Percentiles rank a stretch among this genome's conserved stretches.
phyloP scores from a whole-genome alignment of 2,888 invertebrate genomes.

The Agonopterix subpropinquella region DNA sequence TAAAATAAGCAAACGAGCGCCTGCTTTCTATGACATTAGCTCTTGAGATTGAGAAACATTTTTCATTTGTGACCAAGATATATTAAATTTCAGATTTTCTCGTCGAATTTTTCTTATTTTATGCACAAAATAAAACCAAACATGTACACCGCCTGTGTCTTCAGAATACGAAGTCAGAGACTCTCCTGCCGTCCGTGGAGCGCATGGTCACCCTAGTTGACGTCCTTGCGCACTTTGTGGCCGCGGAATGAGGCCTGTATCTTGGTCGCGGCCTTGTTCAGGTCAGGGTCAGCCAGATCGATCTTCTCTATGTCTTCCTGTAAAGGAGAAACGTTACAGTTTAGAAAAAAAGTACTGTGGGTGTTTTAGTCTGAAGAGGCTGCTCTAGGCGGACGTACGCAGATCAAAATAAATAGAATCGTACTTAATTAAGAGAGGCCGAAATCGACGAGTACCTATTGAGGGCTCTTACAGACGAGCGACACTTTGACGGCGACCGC shows the following conservation, averaged over 20 bases:
- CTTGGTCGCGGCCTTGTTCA: slow-evolving; percentile 93
- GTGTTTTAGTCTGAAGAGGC: no score
- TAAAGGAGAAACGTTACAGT: slow-evolving; percentile 13
- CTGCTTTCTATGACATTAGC: background rate
- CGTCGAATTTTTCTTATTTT: background rate
- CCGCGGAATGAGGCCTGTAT: slow-evolving; percentile 95
- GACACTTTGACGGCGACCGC: no score
- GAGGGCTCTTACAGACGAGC: no score
- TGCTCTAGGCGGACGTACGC: no score
- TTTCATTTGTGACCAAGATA: background rate
- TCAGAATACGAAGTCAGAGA: slow-evolving; percentile 39
- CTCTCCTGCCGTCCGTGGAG: slow-evolving; percentile 19
- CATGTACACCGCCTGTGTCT: slow-evolving; percentile 1
- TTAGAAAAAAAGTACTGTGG: no score
- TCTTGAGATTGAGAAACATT: background rate
- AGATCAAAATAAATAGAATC: no score
- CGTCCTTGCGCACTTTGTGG: slow-evolving; percentile 90
- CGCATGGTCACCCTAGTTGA: slow-evolving; percentile 51
- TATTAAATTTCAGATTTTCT: background rate
- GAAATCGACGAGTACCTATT: no score
- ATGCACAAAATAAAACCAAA: background rate
- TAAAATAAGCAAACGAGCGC: no score
- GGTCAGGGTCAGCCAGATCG: slow-evolving; percentile 89
- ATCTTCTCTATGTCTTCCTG: slow-evolving; percentile 88
- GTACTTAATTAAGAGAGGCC: no score